Conservation (phyloP, 2,113 vertebrate genomes). For the Neolamprologus sp. region DNA sequence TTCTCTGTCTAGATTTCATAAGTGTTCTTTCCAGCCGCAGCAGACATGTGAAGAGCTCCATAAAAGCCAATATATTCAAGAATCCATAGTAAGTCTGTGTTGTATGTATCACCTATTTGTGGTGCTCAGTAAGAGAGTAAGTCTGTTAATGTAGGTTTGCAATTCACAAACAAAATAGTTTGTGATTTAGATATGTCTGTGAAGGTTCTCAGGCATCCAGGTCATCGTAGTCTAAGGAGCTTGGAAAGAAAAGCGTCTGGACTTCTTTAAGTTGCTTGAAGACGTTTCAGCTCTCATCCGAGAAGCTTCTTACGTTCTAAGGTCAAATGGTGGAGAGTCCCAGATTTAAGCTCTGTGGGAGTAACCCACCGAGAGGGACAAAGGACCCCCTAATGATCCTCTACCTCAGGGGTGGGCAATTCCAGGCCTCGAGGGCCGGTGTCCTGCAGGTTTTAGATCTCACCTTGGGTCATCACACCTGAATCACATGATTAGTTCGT, state of each 20-base stretch:
- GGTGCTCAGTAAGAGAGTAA: not conserved
- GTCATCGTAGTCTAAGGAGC: not conserved
- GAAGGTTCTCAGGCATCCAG: not conserved
- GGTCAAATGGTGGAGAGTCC: too few relatives aligned
- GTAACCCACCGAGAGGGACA: too few relatives aligned
- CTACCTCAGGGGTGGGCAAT: too few relatives aligned
- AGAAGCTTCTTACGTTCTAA: not conserved
- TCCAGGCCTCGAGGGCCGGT: too few relatives aligned
- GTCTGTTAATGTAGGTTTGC: not conserved
- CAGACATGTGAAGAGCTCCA: not conserved
- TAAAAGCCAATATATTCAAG: not conserved
- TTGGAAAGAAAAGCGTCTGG: not conserved
- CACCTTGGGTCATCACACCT: too few relatives aligned
- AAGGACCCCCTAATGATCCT: too few relatives aligned
- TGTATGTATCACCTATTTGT: not conserved
- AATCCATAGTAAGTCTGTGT: not conserved
- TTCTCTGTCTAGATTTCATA: not conserved
- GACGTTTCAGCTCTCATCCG: fast-evolving
- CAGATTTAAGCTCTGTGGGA: too few relatives aligned
- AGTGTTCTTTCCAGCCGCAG: not conserved
- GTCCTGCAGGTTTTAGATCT: too few relatives aligned
- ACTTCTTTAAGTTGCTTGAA: not conserved
- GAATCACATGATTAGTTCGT: too few relatives aligned
- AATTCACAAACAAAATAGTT: not conserved
- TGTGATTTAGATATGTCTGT: not conserved